Evolutionary conservation across 2,888 invertebrate species (phyloP), one percentile per base, ranked within the genome.

Genomic region (Oligia strigilis): DNA sequence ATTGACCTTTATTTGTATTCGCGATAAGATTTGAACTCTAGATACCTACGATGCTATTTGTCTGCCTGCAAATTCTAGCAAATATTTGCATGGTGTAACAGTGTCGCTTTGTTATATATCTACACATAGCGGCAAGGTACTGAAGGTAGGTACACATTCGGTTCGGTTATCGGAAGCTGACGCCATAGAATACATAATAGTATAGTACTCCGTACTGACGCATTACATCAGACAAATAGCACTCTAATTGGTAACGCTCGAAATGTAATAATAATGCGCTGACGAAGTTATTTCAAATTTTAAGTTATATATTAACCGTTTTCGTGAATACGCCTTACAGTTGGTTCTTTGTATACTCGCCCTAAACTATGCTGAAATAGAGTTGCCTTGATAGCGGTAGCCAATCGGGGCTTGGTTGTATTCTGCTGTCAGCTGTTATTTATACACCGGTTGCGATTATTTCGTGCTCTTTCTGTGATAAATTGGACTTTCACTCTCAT

Each of bases 381-480:
- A 71, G 65, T 73, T 80, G 52, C 78, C 70, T 87, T 82, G 88
- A 85, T 83, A 89, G 67, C 73, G 52, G 29, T 43, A 65, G 73
- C 89, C 88, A 89, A 87, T 89, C 80, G 60, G 69, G 58, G 72
- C 71, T 36, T 64, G 81, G 73, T 73, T 62, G 40, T 62, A 17
- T 64, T 75, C 66, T 73, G 64, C 72, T 74, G 86, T 88, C 86
- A 84, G 90, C 86, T 87, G 86, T 88, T 89, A 36, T 80, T 81
- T 9, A 67, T 74, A 83, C 67, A 79, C 29, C 29, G 67, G 49
- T 60, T 64, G 76, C 49, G 65, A 72, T 79, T 74, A 72, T 82
- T 78, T 70, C 40, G 75, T 77, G 71, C 23, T 66, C 23, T 73
- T 49, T 62, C 49, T 72, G 60, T 69, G 58, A 58, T 9, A 75